A percentile compares a stretch with the other conserved stretches of the same genome.
phyloP scores from a whole-genome alignment of 2,797 vertebrate genomes.

The Masticophis lateralis region DNA sequence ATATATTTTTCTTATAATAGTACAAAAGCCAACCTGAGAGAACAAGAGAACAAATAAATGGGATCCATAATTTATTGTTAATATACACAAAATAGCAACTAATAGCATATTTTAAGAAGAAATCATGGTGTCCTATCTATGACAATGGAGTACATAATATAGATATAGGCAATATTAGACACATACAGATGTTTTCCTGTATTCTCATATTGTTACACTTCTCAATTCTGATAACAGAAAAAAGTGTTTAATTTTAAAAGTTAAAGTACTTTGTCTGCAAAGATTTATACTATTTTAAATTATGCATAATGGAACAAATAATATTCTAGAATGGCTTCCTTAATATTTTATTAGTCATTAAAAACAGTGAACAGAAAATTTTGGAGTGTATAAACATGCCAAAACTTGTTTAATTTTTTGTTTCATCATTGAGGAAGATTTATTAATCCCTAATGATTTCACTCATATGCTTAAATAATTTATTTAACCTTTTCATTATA shows the following conservation, averaged over 20 bases:
- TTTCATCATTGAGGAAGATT: conserved; percentile 63
- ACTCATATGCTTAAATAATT: conserved; percentile 67
- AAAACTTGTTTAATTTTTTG: conserved; percentile 58
- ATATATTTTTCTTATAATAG: background rate
- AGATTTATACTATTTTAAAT: background rate
- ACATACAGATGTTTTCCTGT: background rate
- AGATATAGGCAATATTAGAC: background rate
- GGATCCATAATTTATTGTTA: background rate
- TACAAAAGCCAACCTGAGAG: background rate
- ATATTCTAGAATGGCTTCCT: conserved; percentile 38
- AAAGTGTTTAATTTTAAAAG: background rate
- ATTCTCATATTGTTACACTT: background rate
- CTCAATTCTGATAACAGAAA: background rate
- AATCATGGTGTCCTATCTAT: background rate
- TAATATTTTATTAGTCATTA: conserved; percentile 40
- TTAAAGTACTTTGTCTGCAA: background rate
- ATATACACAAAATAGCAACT: background rate
- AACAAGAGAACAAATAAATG: background rate
- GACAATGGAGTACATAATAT: background rate
- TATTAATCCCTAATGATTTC: conserved; percentile 59
- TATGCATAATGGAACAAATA: conserved; percentile 22
- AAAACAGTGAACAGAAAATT: conserved; percentile 40
- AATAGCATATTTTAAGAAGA: background rate
- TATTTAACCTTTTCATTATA: conserved; percentile 63
- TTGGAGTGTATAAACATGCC: conserved; percentile 38